Evolutionary conservation across 2,113 vertebrate genomes (phyloP).

Genomic region (Clarias gariepinus): DNA sequence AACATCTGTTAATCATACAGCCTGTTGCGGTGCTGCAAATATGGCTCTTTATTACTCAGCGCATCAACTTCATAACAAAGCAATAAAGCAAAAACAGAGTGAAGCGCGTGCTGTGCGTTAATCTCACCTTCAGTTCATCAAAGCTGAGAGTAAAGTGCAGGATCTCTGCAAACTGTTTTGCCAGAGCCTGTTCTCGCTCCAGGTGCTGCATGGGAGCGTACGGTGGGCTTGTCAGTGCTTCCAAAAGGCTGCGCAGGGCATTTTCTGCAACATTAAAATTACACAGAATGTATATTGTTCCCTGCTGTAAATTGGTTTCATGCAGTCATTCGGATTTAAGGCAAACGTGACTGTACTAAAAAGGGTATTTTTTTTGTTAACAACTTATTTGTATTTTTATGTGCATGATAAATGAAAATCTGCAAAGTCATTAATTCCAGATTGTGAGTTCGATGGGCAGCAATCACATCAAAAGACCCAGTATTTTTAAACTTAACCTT

Average conservation of each 20-base stretch:
- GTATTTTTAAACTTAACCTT: not conserved
- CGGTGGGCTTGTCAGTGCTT: conserved; percentile 86
- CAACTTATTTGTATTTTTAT: not conserved
- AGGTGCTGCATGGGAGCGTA: conserved; percentile 89
- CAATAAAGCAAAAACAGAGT: not conserved
- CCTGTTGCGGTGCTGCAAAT: not conserved
- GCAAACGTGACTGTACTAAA: not conserved
- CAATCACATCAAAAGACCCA: not conserved
- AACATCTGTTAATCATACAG: not conserved
- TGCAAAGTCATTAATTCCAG: not conserved
- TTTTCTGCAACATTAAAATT: conserved; percentile 73
- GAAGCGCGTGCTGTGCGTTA: not conserved
- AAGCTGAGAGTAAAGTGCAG: conserved; percentile 92
- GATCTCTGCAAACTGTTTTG: conserved; percentile 91
- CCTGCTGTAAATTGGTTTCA: not conserved
- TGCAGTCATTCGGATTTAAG: not conserved
- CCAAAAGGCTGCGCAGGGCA: conserved; percentile 85
- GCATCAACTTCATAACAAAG: not conserved
- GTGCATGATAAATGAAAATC: not conserved
- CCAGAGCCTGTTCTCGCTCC: conserved; percentile 86
- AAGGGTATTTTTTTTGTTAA: not conserved
- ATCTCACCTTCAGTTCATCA: conserved; percentile 84
- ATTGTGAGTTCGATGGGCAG: not conserved
- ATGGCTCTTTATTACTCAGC: not conserved
- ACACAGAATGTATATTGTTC: not conserved